Conservation (phyloP, 2,113 vertebrate species). For the Pionites leucogaster region DNA sequence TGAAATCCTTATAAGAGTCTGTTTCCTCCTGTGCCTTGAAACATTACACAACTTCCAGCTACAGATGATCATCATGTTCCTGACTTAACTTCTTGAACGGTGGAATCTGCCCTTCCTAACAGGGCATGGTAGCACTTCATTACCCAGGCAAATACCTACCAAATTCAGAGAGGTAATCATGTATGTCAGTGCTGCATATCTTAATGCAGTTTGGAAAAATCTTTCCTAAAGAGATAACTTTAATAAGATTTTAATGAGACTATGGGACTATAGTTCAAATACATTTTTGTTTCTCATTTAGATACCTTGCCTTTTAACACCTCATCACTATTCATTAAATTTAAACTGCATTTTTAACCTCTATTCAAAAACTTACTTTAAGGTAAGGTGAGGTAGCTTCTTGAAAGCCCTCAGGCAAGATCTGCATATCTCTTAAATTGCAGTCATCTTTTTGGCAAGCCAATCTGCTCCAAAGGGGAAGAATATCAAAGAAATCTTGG, state of each 20-base stretch:
- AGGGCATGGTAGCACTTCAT: background rate
- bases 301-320: background rate
- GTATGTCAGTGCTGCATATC: background rate
- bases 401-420: background rate
- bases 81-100: background rate
- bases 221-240: background rate
- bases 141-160: background rate
- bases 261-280: background rate
- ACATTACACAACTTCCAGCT: too few relatives aligned
- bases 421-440: background rate
- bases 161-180: rapidly evolving
- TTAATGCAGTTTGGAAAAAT: background rate
- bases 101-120: background rate
- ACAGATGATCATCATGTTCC: background rate
- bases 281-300: background rate
- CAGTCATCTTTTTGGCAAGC: background rate
- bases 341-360: constrained; percentile 35
- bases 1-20: background rate
- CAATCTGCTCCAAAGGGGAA: background rate
- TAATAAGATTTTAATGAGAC: background rate
- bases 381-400: background rate
- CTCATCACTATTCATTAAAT: constrained; percentile 3
- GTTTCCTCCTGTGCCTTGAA: background rate
- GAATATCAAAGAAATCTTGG: background rate
- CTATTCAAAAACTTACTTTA: background rate